A percentile compares a stretch with the other conserved stretches of the same genome.
phyloP scores from a whole-genome alignment of 2,888 invertebrate genomes.

The Caradrina clavipalpis region DNA sequence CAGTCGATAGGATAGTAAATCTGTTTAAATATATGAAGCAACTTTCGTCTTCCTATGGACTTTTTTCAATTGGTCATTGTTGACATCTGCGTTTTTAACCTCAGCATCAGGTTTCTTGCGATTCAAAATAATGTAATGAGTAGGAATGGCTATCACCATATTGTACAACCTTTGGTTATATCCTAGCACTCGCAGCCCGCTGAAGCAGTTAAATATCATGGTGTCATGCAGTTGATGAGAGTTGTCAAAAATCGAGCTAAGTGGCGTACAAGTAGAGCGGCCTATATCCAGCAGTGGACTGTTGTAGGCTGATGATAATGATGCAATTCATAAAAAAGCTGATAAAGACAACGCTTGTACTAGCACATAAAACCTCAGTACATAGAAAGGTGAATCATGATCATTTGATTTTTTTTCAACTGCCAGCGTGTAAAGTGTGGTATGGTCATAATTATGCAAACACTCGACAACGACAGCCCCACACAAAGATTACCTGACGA shows the following conservation, averaged over 20 bases:
- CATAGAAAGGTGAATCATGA: neutral
- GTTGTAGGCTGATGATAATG: too few relatives aligned
- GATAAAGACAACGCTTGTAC: neutral
- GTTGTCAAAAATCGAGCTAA: too few relatives aligned
- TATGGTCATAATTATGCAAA: neutral
- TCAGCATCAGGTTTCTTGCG: neutral
- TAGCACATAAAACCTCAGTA: neutral
- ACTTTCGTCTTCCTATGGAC: slow-evolving; percentile 14
- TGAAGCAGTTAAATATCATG: neutral
- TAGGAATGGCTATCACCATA: neutral
- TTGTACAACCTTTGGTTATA: neutral
- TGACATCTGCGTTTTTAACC: neutral
- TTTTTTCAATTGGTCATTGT: neutral
- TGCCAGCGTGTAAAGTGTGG: neutral
- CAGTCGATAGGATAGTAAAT: slow-evolving; percentile 20
- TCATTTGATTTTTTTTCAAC: neutral
- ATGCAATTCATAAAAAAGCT: too few relatives aligned
- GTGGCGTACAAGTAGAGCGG: too few relatives aligned
- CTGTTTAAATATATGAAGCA: slow-evolving; percentile 23
- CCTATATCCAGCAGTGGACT: too few relatives aligned
- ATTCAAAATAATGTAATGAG: neutral
- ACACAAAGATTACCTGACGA: neutral
- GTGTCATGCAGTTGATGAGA: neutral
- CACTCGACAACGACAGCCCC: neutral
- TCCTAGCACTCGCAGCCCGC: neutral